Evolutionary conservation across 2,888 invertebrate genomes (phyloP), one percentile per base, ranked within the genome.

Genomic region (Drosophila mettleri): DNA sequence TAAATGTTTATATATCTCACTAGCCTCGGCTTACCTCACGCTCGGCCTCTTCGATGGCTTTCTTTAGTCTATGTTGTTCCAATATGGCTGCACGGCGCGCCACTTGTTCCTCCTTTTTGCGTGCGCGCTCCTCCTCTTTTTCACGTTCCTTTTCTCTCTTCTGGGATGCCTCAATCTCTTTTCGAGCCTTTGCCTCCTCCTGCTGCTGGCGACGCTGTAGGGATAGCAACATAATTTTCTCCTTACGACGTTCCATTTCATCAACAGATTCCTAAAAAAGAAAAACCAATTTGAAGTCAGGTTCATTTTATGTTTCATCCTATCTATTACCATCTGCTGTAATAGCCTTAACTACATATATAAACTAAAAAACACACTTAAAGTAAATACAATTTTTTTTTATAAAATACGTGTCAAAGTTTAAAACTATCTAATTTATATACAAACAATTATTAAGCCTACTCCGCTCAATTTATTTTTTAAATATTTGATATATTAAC

Each of bases 221-320:
- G 12, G 98, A 98, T 89, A 97, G 93, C 92, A 98, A 93, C 95
- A 98, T 96, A 69, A 99, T 97, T 81, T 95, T 95, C 91, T 98
- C 98, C 91, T 98, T 98, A 91, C 96, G 98, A 71, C 95, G 95
- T 92, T 97, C 97, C 96, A 98, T 97, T 93, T 98, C 98, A 81
- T 97, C 96, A 59, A 97, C 94, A 8, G 95, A 95, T 89, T 95
- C 95, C 97, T 97, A 91, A 29, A 89, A 88, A 60, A 5, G 16
- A 45, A 49, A 43, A 1, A 24, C 2, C 4, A 41, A 18, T 9
- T 36, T 16, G 12, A 34, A 0, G 16, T 2, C 5, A 9, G 12
- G 12, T 14, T 2, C 29, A 18, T 27, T 24, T 2, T 1, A 31
- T 0, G 24, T 18, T 18, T 14, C 7, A n/a, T 2, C n/a, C 5